Evolutionary conservation across 1,140 invertebrate genomes (phyloP).

Genomic region (Penaeus vannamei): DNA sequence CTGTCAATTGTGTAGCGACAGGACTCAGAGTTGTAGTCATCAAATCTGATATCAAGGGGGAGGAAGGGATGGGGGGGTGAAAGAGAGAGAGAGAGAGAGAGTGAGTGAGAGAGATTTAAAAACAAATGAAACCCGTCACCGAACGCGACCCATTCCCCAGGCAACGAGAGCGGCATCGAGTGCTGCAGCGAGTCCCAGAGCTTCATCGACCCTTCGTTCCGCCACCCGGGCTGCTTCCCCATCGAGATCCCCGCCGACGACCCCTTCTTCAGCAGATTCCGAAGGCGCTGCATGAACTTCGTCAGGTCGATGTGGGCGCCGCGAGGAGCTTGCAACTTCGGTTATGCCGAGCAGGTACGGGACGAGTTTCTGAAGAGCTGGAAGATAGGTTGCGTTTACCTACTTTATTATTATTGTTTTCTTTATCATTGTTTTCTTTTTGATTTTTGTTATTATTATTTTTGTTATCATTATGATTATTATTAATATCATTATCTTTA

Average conservation of each 20-base stretch:
- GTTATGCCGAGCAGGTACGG: slow-evolving; percentile 63
- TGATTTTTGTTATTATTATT: too few relatives aligned
- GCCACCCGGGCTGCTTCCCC: slow-evolving; percentile 80
- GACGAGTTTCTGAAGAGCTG: neutral
- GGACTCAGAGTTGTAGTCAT: neutral
- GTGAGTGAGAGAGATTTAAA: too few relatives aligned
- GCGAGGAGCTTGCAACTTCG: slow-evolving; percentile 65
- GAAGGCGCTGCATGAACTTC: slow-evolving; percentile 87
- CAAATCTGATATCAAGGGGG: neutral
- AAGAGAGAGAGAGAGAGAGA: too few relatives aligned
- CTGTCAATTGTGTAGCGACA: neutral
- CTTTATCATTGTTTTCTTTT: neutral
- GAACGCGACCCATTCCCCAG: slow-evolving; percentile 17
- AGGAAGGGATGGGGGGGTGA: too few relatives aligned
- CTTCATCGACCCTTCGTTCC: slow-evolving; percentile 36
- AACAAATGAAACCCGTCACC: neutral
- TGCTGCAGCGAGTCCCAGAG: slow-evolving; percentile 50
- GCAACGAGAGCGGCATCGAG: slow-evolving; percentile 57
- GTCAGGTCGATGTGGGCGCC: slow-evolving; percentile 80
- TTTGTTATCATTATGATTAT: too few relatives aligned
- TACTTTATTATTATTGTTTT: neutral
- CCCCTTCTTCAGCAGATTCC: slow-evolving; percentile 80
- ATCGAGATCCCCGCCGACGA: slow-evolving; percentile 88
- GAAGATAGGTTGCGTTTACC: neutral
- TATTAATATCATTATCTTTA: too few relatives aligned